phyloP scores from a whole-genome alignment of 2,797 vertebrate species.

The Phyllotis vaccarum region DNA sequence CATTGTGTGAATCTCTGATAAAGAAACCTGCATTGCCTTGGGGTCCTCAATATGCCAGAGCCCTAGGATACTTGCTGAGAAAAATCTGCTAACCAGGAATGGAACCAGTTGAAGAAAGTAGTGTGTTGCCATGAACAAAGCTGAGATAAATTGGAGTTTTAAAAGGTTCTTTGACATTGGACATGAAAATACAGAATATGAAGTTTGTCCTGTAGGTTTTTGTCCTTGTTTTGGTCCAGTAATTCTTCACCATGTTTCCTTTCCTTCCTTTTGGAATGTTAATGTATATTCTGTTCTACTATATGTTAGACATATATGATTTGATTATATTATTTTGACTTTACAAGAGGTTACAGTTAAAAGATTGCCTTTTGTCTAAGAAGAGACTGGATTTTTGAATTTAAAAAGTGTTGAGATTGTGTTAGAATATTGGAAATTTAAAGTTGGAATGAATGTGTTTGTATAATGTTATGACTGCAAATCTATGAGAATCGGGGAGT shows the following conservation, averaged over 20 bases:
- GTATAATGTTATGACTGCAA: too few species aligned
- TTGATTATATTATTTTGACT: not conserved
- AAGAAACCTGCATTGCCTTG: not conserved
- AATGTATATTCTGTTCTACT: not conserved
- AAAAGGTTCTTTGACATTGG: not conserved
- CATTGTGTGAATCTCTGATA: not conserved
- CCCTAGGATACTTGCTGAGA: not conserved
- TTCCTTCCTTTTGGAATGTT: not conserved
- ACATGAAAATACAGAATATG: not conserved
- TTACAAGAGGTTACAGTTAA: not conserved
- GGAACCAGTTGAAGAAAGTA: not conserved
- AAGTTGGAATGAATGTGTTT: not conserved
- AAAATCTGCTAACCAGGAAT: not conserved
- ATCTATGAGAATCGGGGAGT: not conserved
- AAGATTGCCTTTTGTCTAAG: not conserved
- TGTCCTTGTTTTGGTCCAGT: not conserved
- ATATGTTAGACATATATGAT: not conserved
- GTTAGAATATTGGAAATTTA: not conserved
- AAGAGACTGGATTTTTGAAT: not conserved
- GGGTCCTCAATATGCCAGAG: not conserved
- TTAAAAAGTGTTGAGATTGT: not conserved
- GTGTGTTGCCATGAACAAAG: not conserved
- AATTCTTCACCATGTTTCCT: not conserved
- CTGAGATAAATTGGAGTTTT: not conserved
- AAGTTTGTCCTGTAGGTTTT: not conserved